Conservation (phyloP, 2,888 invertebrate species). For the Tenodera sinensis region DNA sequence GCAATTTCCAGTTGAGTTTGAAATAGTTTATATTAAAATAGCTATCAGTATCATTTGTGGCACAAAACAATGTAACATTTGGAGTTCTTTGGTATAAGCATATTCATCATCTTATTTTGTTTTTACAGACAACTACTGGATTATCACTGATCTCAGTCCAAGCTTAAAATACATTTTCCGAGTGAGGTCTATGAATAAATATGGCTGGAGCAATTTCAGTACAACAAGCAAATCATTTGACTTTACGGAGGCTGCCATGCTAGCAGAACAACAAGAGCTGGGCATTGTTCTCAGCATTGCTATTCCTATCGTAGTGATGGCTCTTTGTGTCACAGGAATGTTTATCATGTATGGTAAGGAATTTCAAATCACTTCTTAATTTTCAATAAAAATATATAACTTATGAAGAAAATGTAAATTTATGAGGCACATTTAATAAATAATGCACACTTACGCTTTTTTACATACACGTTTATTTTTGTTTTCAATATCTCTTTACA, state of each 20-base stretch:
- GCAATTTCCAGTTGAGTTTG: no score
- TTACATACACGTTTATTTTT: no score
- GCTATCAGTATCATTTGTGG: no score
- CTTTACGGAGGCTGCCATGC: constrained; percentile 49
- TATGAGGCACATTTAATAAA: no score
- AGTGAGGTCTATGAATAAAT: constrained; percentile 72
- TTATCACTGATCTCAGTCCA: constrained; percentile 62
- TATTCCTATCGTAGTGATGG: constrained; percentile 53
- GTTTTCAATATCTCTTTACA: no score
- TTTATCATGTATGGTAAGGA: constrained; percentile 53
- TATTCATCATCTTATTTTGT: neutral
- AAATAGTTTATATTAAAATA: no score
- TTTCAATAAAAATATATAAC: no score
- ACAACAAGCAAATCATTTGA: constrained; percentile 60
- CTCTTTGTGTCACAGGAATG: constrained; percentile 44
- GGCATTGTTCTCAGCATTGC: constrained; percentile 61
- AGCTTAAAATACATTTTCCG: constrained; percentile 66
- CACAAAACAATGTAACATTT: no score
- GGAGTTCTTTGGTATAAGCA: no score
- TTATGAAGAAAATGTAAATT: no score
- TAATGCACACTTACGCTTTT: no score
- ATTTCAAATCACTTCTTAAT: neutral
- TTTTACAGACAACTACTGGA: constrained; percentile 70
- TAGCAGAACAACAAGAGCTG: constrained; percentile 52
- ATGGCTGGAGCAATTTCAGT: constrained; percentile 81